Evolutionary conservation across 2,113 vertebrate species (phyloP), one percentile per base, ranked within the genome.

Genomic region (Hippolais icterina): DNA sequence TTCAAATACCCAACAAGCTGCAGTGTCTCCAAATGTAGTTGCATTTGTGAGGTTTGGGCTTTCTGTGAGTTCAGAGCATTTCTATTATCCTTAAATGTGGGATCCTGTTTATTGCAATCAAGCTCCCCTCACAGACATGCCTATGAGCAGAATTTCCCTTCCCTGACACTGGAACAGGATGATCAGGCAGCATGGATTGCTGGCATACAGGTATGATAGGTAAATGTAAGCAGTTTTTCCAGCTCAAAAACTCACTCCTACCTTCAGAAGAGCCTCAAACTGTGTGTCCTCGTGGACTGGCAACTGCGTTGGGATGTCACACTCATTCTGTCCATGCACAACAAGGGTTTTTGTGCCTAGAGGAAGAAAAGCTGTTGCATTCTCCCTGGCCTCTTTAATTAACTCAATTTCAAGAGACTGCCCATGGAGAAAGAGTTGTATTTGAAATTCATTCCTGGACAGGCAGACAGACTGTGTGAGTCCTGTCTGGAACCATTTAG

Each of bases 211-310:
- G 12, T 47, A 27, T 49, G 83, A 24, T 39, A 79, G 63, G 19
- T n/a, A 83, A 85, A 83, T 6, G 20, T 19, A 17, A 76, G 72
- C n/a, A 47, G 22, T 70, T 87, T 61, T 52, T 64, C 37, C 11
- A 12, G 19, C 69, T 75, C 42, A 76, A 78, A 92, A 83, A 20
- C 56, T n/a, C 44, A 70, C 47, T 86, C 83, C 19, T 95, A 99
- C 99, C 98, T 99, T 99, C 63, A 99, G 97, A 59, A 99, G 98
- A 42, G 99, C 99, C 97, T 99, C 99, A 97, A 99, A 99, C 80
- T 99, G 99, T 47, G 99, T 99, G 96, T 99, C 99, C 95, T 99
- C 99, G 4, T 99, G 99, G n/a, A 99, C 99, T 47, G 99, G 99
- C 47, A 99, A 96, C 97, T 99, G 99, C 2, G 99, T 99, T 63